Percentiles rank a stretch among this genome's conserved stretches.
Conservation (phyloP, 2,888 invertebrate species). For the Harmothoe impar region DNA sequence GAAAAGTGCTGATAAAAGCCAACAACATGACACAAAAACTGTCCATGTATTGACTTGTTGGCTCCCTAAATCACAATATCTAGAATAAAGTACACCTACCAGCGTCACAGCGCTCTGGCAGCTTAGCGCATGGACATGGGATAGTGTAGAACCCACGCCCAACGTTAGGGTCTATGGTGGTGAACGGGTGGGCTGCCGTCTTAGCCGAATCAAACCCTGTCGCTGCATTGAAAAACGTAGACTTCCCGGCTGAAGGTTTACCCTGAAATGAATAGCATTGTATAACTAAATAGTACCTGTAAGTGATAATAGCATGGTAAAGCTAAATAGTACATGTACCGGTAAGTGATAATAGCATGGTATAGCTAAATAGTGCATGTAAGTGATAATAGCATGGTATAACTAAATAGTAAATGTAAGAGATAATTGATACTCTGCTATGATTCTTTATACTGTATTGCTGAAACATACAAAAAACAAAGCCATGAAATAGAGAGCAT, state of each 20-base stretch:
- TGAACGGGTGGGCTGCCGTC: constrained; percentile 75
- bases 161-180: constrained; percentile 76
- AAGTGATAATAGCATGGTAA: too few species aligned
- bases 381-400: too few species aligned
- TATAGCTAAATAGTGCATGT: too few species aligned
- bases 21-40: not conserved
- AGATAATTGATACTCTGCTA: too few species aligned
- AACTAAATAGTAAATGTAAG: too few species aligned
- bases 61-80: too few species aligned
- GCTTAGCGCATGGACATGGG: constrained; percentile 72
- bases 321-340: too few species aligned
- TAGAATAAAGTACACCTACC: constrained; percentile 67
- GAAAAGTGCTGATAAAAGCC: not conserved
- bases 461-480: too few species aligned
- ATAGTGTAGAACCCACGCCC: constrained; percentile 74
- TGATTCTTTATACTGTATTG: too few species aligned
- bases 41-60: not conserved
- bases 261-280: constrained; percentile 69
- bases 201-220: constrained; percentile 72
- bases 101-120: constrained; percentile 70
- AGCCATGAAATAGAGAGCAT: too few species aligned
- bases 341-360: too few species aligned
- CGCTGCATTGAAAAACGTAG: constrained; percentile 76
- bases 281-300: too few species aligned
- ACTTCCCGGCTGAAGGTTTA: constrained; percentile 76